These are phyloP conservation scores for Palloptera scutellata DNA, from an alignment of 2,888 invertebrate species.

Conservation along the genomic window DNA sequence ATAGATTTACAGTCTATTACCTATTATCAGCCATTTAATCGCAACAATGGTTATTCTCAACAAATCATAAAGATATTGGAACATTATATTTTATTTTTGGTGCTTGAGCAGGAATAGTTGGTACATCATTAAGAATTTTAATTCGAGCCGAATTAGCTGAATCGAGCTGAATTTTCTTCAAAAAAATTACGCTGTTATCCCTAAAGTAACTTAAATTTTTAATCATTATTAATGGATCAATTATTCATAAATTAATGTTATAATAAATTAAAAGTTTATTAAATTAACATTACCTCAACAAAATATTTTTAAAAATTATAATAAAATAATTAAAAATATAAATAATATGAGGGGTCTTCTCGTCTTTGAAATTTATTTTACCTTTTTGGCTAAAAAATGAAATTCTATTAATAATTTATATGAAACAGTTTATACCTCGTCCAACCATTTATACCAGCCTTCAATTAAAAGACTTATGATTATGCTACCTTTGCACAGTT, in stretches of 20 bases:
- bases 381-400: slow-evolving; percentile 72
- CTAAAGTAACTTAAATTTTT: slow-evolving; percentile 79
- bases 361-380: slow-evolving; percentile 64
- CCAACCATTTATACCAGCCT: slow-evolving; percentile 80
- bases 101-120: slow-evolving; percentile 74
- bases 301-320: slow-evolving; percentile 64
- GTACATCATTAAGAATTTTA: slow-evolving; percentile 74
- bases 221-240: slow-evolving; percentile 71
- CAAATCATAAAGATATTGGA: slow-evolving; percentile 81
- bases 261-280: slow-evolving; percentile 67
- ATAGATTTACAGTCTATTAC: slow-evolving; percentile 75
- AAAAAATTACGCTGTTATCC: slow-evolving; percentile 86
- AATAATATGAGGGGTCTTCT: too few relatives aligned
- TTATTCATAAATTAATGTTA: slow-evolving; percentile 63
- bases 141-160: slow-evolving; percentile 79
- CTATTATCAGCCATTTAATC: slow-evolving; percentile 72
- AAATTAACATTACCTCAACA: slow-evolving; percentile 73
- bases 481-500: slow-evolving; percentile 84
- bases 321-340: slow-evolving; percentile 58
- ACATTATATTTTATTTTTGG: slow-evolving; percentile 76
- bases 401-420: slow-evolving; percentile 66
- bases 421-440: slow-evolving; percentile 73
- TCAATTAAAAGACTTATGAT: slow-evolving; percentile 82
- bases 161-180: too few relatives aligned
- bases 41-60: slow-evolving; percentile 75